A percentile compares a stretch with the other conserved stretches of the same genome.
Conservation (phyloP, 1,140 invertebrate genomes). For the Zelostemma sp. region DNA sequence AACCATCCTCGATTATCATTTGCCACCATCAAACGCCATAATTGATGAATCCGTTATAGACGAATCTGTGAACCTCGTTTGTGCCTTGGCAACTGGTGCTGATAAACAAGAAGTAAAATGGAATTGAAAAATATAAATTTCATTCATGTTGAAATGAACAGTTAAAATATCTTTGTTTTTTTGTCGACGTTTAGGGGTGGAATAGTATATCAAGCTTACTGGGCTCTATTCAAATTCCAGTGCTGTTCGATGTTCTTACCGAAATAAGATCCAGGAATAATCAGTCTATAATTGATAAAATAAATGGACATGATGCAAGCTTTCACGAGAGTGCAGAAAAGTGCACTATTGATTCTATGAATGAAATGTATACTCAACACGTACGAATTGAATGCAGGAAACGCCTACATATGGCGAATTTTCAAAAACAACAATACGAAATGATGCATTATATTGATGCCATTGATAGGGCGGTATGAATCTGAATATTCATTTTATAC, state of each 20-base stretch:
- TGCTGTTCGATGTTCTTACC: constrained; percentile 58
- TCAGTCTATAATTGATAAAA: no score
- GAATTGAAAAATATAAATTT: constrained; percentile 13
- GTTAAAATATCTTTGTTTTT: no score
- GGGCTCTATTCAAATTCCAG: constrained; percentile 46
- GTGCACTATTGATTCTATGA: no score
- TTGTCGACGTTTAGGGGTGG: constrained; percentile 58
- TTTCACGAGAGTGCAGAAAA: no score
- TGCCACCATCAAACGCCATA: constrained; percentile 50
- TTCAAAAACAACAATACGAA: constrained; percentile 31
- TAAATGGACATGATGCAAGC: no score
- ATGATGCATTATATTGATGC: constrained; percentile 37
- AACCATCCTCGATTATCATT: constrained; percentile 55
- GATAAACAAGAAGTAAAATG: constrained; percentile 54
- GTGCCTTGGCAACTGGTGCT: constrained; percentile 48
- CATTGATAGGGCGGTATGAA: constrained; percentile 16
- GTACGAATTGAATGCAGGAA: constrained; percentile 45
- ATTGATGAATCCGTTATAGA: constrained; percentile 48
- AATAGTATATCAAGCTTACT: constrained; percentile 50
- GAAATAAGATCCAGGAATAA: no score
- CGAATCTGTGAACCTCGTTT: constrained; percentile 52
- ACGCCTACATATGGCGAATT: constrained; percentile 35
- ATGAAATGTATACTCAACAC: constrained; percentile 52
- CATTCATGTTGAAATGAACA: constrained; percentile 10
- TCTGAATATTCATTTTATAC: no score